Base-by-base conservation (phyloP, 2,113 vertebrate genomes). In the Leucosticte australis region DNA sequence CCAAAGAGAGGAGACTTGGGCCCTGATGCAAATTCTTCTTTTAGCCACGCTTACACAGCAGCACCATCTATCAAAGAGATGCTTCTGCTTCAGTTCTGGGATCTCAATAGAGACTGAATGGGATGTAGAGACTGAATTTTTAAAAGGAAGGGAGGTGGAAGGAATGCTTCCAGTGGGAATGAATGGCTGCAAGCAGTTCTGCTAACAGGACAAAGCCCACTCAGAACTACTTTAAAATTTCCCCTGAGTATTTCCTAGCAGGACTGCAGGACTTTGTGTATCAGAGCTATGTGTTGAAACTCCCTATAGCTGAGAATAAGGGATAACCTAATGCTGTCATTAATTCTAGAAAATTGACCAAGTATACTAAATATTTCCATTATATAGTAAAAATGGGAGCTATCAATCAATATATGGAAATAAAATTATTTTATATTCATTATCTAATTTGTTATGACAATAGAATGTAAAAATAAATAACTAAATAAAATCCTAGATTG, bases 111-210 rank as follows among this genome's bases (percentile, higher is more conserved):
- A 59, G 9, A n/a, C 3, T 13, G 7, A 10, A 24, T 17, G 18
- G 30, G 53, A 55, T 55, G 16, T 3, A 60, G n/a, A 59, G 9
- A n/a, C 2, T 12, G 10, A 12, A 21, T 20, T 92, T 85, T 57
- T 47, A 33, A 77, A 80, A 23, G 20, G 81, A 83, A 60, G 7
- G 9, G 7, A 59, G 3, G 6, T 56, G 5, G 17, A 87, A 76
- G 8, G 5, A 70, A 75, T 27, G 8, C 0, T 0, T 0, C 5
- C 26, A n/a, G 13, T 46, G 15, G 10, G 22, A 59, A 55, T 42
- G 16, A 59, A 23, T 46, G 28, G 10, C 22, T 73, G 35, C 15
- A 55, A 68, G 35, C 26, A 69, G 50, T 53, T 53, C 27, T 30
- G 50, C 16, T 52, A 52, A 30, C 16, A 76, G n/a, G 14, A 76